Base-by-base conservation (phyloP, 1,140 invertebrate species). In the Gerris buenoi region DNA sequence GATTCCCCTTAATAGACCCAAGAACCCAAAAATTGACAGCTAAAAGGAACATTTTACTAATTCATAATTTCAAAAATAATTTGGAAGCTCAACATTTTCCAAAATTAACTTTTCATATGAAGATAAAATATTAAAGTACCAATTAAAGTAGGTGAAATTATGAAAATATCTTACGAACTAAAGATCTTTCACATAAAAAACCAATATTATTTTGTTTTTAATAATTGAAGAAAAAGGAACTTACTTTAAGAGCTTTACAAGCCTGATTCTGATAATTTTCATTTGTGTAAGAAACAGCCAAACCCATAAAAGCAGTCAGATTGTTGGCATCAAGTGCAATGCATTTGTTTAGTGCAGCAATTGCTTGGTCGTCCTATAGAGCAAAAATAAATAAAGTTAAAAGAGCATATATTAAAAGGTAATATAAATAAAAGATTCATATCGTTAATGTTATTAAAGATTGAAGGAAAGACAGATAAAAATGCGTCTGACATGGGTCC, bases 241-340 rank as follows among this genome's bases (percentile, higher is more conserved):
- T 66, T 68, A 73, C 73, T 66, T 84, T 80, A n/a, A 91, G 77
- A 66, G 84, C 84, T 63, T 83, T 76, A 63, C 87, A 88, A 1
- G 88, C 88, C 77, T 86, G 85, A 74, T 83, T 87, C 67, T 88
- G 83, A 75, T 86, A 85, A 71, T 86, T 89, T 78, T 99, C 97
- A 80, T 99, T 99, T 2, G 95, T 96, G 71, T 95, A 97, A 70
- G 91, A 93, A 13, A 95, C 90, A 56, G 95, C 92, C 64, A 98
- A 78, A 2, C 90, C 85, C 84, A 98, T 91, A 25, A 95, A 81
- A 0, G 93, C 95, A 62, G 84, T 82, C 27, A 88, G 76, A 79
- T 97, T 95, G 2, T 82, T 79, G 18, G 92, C 86, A 69, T 95
- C 85, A 46, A 98, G 76, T 65, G 86, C 82, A 28, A 98, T 73